Evolutionary conservation across 2,797 vertebrate genomes (phyloP).

Genomic region (Odontamblyopus rebecca): DNA sequence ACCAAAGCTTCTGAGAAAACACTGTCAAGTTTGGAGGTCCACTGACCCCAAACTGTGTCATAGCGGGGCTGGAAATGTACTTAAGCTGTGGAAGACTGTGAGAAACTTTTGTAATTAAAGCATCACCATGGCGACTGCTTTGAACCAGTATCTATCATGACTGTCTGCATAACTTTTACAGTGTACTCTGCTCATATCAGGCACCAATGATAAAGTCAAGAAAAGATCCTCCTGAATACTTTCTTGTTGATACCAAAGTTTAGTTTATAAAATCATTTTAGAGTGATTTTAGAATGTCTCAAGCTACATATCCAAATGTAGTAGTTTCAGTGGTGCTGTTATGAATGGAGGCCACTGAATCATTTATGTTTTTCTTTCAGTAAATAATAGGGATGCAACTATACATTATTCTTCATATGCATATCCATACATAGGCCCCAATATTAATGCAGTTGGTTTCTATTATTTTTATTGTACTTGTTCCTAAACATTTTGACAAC

Average conservation of each 20-base stretch:
- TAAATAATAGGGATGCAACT: not conserved
- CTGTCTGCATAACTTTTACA: no score
- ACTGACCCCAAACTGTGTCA: slow-evolving; percentile 46
- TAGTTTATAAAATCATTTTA: not conserved
- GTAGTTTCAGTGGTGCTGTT: not conserved
- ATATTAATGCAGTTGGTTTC: no score
- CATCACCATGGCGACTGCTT: slow-evolving; percentile 32
- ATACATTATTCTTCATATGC: no score
- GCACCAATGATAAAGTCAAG: not conserved
- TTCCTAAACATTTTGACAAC: no score
- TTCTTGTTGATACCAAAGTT: no score
- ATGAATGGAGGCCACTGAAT: not conserved
- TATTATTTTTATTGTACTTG: no score
- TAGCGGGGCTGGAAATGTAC: slow-evolving; percentile 6
- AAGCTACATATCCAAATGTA: not conserved
- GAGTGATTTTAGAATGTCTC: not conserved
- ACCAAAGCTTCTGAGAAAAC: slow-evolving; percentile 37
- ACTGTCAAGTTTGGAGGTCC: slow-evolving; percentile 50
- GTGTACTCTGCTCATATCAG: not conserved
- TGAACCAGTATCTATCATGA: slow-evolving; percentile 4
- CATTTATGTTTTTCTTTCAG: not conserved
- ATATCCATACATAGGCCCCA: no score
- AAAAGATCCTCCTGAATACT: no score
- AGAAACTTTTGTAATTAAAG: slow-evolving; percentile 22
- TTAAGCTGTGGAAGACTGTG: not conserved